Evolutionary conservation across 2,888 invertebrate genomes (phyloP).

Genomic region (Phalera bucephala): DNA sequence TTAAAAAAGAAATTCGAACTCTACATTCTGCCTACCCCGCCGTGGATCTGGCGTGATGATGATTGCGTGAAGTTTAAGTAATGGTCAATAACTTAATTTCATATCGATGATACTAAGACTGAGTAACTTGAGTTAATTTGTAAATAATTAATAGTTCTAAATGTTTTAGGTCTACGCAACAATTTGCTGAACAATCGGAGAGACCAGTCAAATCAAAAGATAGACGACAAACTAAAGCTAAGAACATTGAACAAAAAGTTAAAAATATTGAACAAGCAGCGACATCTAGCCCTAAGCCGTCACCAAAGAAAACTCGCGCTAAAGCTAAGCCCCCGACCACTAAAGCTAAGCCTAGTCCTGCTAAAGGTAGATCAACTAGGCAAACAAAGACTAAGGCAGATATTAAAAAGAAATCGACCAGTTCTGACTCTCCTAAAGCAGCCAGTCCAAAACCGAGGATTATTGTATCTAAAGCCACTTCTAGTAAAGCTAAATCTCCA

Average conservation of each 20-base stretch:
- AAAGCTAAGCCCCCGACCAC: constrained; percentile 3
- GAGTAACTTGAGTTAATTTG: too few relatives aligned
- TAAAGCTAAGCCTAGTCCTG: constrained; percentile 4
- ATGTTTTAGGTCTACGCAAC: not conserved
- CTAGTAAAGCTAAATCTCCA: constrained; percentile 1
- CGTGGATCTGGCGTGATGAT: too few relatives aligned
- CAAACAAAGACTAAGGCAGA: constrained; percentile 1
- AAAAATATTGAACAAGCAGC: constrained; percentile 1
- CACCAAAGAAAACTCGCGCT: constrained; percentile 26
- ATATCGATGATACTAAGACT: not conserved
- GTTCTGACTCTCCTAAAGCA: not conserved
- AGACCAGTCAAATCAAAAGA: constrained; percentile 5
- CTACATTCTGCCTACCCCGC: too few relatives aligned
- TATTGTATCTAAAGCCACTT: constrained; percentile 5
- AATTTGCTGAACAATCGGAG: not conserved
- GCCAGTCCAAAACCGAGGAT: not conserved
- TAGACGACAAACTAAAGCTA: constrained; percentile 5
- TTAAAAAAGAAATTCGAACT: too few relatives aligned
- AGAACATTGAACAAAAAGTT: not conserved
- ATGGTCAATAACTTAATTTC: not conserved
- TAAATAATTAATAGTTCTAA: too few relatives aligned
- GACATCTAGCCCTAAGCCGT: constrained; percentile 6
- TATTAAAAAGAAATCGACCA: not conserved
- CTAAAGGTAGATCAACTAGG: constrained; percentile 3
- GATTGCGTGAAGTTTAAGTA: too few relatives aligned